Conservation (phyloP, 2,888 invertebrate genomes). For the Nasonia oneida region DNA sequence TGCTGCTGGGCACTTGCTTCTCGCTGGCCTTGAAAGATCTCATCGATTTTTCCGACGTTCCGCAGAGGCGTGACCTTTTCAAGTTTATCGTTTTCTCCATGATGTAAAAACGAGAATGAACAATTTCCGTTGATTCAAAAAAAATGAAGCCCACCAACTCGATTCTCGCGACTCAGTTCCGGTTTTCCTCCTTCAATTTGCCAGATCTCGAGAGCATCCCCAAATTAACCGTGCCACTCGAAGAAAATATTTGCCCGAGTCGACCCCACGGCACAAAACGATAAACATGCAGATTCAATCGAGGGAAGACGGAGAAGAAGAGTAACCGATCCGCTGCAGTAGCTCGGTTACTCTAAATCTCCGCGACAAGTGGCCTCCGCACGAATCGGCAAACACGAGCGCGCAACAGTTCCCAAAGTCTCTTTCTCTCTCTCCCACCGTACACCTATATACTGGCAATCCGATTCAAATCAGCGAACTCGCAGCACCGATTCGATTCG, state of each 20-base stretch:
- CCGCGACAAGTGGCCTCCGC: not conserved
- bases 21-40: not conserved
- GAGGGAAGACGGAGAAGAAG: slow-evolving; percentile 40
- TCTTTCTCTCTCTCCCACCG: not conserved
- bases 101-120: too few relatives aligned
- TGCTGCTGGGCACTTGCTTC: not conserved
- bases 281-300: not conserved
- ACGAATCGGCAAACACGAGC: slow-evolving; percentile 64
- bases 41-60: not conserved
- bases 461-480: slow-evolving; percentile 13
- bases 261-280: not conserved
- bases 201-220: not conserved
- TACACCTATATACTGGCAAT: not conserved
- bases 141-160: not conserved
- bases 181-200: not conserved
- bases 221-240: not conserved
- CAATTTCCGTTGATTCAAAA: too few relatives aligned
- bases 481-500: slow-evolving; percentile 49
- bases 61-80: not conserved
- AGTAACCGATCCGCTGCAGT: not conserved
- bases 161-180: not conserved
- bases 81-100: not conserved
- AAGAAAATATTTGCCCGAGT: slow-evolving; percentile 16
- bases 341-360: slow-evolving; percentile 21
- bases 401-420: slow-evolving; percentile 27